Percentiles rank a stretch among this genome's conserved stretches.
These are phyloP conservation scores for Eupithecia tripunctaria DNA, from an alignment of 2,888 invertebrate species.

Conservation along the genomic window DNA sequence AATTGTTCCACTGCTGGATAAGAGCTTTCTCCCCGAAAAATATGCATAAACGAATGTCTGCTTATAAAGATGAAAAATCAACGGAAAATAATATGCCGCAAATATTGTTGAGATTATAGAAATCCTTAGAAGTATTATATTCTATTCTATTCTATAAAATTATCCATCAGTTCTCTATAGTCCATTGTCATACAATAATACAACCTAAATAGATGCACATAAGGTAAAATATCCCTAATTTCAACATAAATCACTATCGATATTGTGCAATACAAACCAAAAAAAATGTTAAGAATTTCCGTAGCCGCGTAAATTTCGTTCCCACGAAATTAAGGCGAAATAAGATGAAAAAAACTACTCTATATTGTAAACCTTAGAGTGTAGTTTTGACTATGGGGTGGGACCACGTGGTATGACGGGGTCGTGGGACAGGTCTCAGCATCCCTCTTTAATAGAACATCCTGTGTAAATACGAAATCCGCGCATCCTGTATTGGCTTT, in stretches of 20 bases:
- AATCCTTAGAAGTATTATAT: conserved; percentile 4
- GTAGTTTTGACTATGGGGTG: conserved; percentile 37
- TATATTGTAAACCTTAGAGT: conserved; percentile 26
- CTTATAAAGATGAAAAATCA: background rate
- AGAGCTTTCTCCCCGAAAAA: background rate
- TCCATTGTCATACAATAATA: conserved; percentile 23
- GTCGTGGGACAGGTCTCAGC: conserved; percentile 79
- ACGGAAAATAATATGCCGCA: background rate
- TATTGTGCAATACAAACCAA: conserved; percentile 44
- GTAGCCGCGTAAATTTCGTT: conserved; percentile 70
- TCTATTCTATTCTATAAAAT: too few species aligned
- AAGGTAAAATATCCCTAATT: conserved; percentile 42
- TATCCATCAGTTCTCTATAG: conserved; percentile 19
- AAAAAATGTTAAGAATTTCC: conserved; percentile 67
- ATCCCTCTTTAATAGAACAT: conserved; percentile 78
- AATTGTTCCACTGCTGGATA: background rate
- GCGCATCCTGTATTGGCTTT: conserved; percentile 66
- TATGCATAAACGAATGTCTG: background rate
- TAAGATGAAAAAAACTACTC: conserved; percentile 30
- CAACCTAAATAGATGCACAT: conserved; percentile 30
- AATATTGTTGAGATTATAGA: background rate
- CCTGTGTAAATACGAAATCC: conserved; percentile 70
- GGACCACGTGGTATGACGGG: conserved; percentile 65
- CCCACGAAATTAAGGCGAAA: conserved; percentile 67
- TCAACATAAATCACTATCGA: conserved; percentile 42